Evolutionary conservation across 2,797 vertebrate genomes (phyloP).

Genomic region (Sebastes diploproa): DNA sequence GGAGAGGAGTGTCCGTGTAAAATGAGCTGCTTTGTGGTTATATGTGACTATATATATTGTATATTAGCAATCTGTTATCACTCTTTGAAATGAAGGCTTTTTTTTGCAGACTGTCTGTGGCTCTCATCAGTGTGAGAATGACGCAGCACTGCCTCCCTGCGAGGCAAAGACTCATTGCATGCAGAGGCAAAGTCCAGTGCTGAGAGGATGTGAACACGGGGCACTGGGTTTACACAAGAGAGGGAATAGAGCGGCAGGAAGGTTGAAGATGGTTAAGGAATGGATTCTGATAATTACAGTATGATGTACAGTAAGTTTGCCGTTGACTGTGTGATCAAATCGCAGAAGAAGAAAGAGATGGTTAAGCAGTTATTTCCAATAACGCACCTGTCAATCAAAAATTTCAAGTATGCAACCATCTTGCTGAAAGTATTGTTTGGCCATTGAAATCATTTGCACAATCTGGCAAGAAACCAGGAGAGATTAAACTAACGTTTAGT

Average conservation of each 20-base stretch:
- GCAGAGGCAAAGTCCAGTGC: constrained; percentile 15
- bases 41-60: constrained; percentile 24
- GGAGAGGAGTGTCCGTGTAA: constrained; percentile 43
- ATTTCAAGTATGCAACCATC: background rate
- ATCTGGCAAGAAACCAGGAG: background rate
- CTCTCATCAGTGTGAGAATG: constrained; percentile 36
- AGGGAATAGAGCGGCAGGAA: background rate
- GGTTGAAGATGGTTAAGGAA: background rate
- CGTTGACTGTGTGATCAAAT: background rate
- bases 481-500: background rate
- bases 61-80: constrained; percentile 51
- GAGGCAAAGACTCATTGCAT: constrained; percentile 70
- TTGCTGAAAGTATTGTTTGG: background rate
- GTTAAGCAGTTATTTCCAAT: background rate
- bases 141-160: constrained; percentile 83
- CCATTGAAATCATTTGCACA: background rate
- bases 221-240: background rate
- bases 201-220: background rate
- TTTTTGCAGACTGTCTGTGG: constrained; percentile 9
- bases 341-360: background rate
- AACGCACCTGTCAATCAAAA: background rate
- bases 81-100: constrained; percentile 20
- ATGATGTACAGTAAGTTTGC: background rate
- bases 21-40: constrained; percentile 36
- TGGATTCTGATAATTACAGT: background rate